A percentile compares a stretch with the other conserved stretches of the same genome.
Evolutionary conservation across 1,140 invertebrate species (phyloP).

Genomic region (Centruroides vittatus): DNA sequence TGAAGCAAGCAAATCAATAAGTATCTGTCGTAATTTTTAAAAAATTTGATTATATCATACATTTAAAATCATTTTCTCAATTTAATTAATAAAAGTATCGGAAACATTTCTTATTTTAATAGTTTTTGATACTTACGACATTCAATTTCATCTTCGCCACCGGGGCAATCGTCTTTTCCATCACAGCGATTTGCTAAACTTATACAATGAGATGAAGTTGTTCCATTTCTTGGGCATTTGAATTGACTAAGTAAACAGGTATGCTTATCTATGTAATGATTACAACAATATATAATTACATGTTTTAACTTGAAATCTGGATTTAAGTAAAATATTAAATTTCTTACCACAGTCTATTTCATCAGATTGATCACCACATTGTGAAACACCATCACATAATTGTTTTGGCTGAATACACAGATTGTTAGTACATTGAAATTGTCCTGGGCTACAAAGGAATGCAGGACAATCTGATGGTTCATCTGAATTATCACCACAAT

Average conservation of each 20-base stretch:
- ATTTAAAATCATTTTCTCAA: not conserved
- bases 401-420: slow-evolving; percentile 50
- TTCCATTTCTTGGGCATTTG: slow-evolving; percentile 32
- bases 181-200: slow-evolving; percentile 40
- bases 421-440: slow-evolving; percentile 57
- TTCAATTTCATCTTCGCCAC: slow-evolving; percentile 52
- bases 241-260: slow-evolving; percentile 37
- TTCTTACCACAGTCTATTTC: slow-evolving; percentile 37
- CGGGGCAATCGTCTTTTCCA: slow-evolving; percentile 47
- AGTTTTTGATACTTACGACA: slow-evolving; percentile 48
- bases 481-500: slow-evolving; percentile 63
- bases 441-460: slow-evolving; percentile 52
- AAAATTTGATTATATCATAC: too few relatives aligned
- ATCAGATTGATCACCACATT: slow-evolving; percentile 42
- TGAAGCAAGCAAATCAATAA: too few relatives aligned
- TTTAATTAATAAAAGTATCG: not conserved
- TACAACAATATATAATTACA: too few relatives aligned
- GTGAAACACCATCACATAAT: slow-evolving; percentile 44
- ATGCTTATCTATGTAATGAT: slow-evolving; percentile 25
- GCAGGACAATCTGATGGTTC: slow-evolving; percentile 50
- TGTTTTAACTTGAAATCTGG: too few relatives aligned
- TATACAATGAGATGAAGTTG: slow-evolving; percentile 34
- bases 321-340: too few relatives aligned
- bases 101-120: too few relatives aligned
- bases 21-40: too few relatives aligned